Percentiles rank a stretch among this genome's conserved stretches.
Conservation (phyloP, 1,140 invertebrate genomes). For the Elysia chlorotica region DNA sequence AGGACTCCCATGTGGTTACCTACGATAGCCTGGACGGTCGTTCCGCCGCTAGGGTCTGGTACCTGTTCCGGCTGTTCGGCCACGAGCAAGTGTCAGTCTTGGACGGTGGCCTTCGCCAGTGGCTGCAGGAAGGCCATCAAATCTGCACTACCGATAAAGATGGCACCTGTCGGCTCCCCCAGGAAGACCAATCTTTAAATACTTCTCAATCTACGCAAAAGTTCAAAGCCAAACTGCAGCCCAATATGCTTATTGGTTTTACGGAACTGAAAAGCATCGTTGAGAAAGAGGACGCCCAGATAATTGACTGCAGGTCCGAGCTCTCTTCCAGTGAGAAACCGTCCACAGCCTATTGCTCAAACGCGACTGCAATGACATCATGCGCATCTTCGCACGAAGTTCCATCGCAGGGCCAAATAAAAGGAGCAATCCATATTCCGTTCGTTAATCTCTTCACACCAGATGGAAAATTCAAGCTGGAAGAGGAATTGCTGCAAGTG, state of each 20-base stretch:
- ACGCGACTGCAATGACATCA: background rate
- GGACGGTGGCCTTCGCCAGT: constrained; percentile 39
- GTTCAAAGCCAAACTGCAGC: constrained; percentile 39
- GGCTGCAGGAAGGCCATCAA: constrained; percentile 34
- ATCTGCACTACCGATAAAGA: constrained; percentile 28
- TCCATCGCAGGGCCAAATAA: constrained; percentile 22
- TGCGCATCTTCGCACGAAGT: too few relatives aligned
- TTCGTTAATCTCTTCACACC: constrained; percentile 29
- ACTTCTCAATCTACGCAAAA: constrained; percentile 21
- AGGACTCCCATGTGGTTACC: constrained; percentile 44
- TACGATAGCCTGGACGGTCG: constrained; percentile 40
- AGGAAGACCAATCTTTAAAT: too few relatives aligned
- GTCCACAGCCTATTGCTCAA: background rate
- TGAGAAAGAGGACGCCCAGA: constrained; percentile 18
- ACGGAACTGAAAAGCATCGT: constrained; percentile 33
- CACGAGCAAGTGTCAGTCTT: constrained; percentile 39
- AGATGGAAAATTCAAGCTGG: constrained; percentile 31
- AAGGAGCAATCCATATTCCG: constrained; percentile 26
- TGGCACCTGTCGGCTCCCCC: constrained; percentile 22
- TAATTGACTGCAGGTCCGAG: constrained; percentile 33
- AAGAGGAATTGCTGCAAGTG: constrained; percentile 23
- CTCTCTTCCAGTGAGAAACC: too few relatives aligned
- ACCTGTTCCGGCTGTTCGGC: constrained; percentile 45
- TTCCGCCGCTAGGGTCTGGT: constrained; percentile 41
- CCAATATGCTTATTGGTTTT: constrained; percentile 24